Evolutionary conservation across 2,797 vertebrate species (phyloP).

Genomic region (Hemitrygon akajei): DNA sequence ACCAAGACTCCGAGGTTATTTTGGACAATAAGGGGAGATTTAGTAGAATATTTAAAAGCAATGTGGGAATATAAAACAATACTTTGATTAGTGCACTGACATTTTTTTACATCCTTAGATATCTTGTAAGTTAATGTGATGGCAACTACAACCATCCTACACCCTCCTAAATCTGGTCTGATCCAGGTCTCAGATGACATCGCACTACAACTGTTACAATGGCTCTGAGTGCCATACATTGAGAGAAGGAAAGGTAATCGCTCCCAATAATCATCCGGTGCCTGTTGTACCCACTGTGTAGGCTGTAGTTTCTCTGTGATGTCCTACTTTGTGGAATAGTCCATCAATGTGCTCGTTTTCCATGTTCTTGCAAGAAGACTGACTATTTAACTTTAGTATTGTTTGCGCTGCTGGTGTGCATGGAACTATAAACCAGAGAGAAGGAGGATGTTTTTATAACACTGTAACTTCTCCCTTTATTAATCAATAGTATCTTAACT

Average conservation of each 20-base stretch:
- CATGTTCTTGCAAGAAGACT: background rate
- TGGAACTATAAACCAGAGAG: background rate
- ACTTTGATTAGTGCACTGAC: background rate
- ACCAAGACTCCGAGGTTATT: background rate
- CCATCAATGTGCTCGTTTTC: background rate
- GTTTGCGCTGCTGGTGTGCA: background rate
- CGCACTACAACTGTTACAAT: background rate
- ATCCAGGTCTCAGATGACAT: background rate
- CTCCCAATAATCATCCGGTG: background rate
- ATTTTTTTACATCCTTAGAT: background rate
- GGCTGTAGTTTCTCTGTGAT: background rate
- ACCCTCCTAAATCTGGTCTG: background rate
- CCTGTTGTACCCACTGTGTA: background rate
- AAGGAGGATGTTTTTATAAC: too few species aligned
- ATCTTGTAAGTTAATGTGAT: background rate
- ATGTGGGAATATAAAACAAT: background rate
- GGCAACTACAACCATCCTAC: background rate
- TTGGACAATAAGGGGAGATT: background rate
- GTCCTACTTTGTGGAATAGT: background rate
- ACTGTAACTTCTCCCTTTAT: background rate
- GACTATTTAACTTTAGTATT: background rate
- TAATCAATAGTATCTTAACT: background rate
- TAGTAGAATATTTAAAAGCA: background rate
- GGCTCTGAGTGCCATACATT: too few species aligned
- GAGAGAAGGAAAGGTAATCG: background rate